Conservation (phyloP, 2,113 vertebrate species). For the Amphiprion ocellaris region DNA sequence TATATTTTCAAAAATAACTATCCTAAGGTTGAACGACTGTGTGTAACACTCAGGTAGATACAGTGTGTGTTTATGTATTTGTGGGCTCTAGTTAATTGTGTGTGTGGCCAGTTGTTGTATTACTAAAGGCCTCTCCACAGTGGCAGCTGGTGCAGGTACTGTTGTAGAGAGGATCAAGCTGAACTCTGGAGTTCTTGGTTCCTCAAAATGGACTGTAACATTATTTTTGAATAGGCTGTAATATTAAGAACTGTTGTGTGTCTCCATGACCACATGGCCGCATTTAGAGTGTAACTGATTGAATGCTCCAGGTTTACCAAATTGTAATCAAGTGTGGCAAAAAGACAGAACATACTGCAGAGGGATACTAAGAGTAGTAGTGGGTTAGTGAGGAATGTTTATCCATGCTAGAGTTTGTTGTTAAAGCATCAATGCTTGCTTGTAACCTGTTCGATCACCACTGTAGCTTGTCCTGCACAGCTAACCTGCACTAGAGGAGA, state of each 20-base stretch:
- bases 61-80: neutral
- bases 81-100: too few species aligned
- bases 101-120: neutral
- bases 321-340: neutral
- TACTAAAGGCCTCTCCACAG: neutral
- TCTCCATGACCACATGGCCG: neutral
- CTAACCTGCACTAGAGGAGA: too few species aligned
- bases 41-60: neutral
- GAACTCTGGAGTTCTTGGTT: neutral
- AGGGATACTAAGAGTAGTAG: too few species aligned
- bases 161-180: constrained; percentile 9
- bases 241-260: constrained; percentile 1
- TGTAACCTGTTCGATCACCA: too few species aligned
- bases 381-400: too few species aligned
- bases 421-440: too few species aligned
- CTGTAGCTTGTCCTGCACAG: too few species aligned
- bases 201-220: constrained; percentile 10
- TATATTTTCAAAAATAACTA: too few species aligned
- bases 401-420: too few species aligned
- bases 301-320: neutral
- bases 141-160: neutral
- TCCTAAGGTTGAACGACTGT: neutral
- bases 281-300: neutral
- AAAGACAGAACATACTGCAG: neutral
- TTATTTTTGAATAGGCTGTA: too few species aligned